These are phyloP conservation scores for Metellina segmentata DNA, from an alignment of 2,888 invertebrate species.

Conservation along the genomic window DNA sequence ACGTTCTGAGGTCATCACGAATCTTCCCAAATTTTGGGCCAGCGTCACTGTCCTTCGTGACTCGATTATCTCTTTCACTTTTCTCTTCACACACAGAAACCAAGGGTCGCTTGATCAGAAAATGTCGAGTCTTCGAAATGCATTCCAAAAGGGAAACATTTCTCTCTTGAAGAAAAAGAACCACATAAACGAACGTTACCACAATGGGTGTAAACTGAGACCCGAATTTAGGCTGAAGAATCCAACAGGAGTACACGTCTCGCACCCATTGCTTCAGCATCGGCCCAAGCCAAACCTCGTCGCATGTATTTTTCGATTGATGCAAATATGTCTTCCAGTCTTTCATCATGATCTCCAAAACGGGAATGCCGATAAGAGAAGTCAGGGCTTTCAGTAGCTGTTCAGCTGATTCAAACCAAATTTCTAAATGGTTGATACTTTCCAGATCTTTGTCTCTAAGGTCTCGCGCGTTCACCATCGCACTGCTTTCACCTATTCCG, in stretches of 20 bases:
- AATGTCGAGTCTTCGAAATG: background rate
- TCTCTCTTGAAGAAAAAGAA: background rate
- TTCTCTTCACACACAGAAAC: background rate
- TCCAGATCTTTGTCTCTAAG: background rate
- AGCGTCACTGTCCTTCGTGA: background rate
- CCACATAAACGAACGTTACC: background rate
- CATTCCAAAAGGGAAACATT: conserved; percentile 1
- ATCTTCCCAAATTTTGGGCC: background rate
- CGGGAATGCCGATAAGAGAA: background rate
- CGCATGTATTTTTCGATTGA: background rate
- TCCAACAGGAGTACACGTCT: background rate
- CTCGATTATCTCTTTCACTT: background rate
- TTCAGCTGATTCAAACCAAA: background rate
- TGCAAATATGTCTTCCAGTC: background rate
- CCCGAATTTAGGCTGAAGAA: background rate
- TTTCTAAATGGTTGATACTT: background rate
- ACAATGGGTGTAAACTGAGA: background rate
- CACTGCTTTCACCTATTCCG: background rate
- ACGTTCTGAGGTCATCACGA: background rate
- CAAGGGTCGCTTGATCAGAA: background rate
- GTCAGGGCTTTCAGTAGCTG: background rate
- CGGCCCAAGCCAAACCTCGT: background rate
- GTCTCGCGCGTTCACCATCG: background rate
- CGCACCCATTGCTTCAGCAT: background rate
- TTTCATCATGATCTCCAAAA: background rate